A percentile compares a stretch with the other conserved stretches of the same genome.
Evolutionary conservation across 2,797 vertebrate genomes (phyloP).

Genomic region (Momotus momota): DNA sequence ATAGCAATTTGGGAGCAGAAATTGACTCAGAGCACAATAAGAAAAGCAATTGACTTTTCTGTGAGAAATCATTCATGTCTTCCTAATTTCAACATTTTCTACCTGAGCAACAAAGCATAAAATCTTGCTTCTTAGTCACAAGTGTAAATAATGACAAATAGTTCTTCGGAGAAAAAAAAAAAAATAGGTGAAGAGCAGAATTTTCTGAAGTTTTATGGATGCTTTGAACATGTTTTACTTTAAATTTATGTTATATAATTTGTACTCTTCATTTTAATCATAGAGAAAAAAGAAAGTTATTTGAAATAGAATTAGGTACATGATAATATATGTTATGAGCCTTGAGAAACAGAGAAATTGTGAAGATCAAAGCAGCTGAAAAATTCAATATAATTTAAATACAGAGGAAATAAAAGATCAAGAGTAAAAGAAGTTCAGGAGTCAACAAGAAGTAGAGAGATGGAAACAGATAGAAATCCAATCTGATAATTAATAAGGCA

Average conservation of each 20-base stretch:
- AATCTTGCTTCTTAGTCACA: background rate
- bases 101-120: background rate
- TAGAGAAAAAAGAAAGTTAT: background rate
- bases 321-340: background rate
- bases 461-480: background rate
- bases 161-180: background rate
- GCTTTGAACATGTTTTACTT: background rate
- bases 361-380: background rate
- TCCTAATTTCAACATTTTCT: background rate
- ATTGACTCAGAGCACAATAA: background rate
- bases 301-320: background rate
- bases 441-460: background rate
- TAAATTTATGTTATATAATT: background rate
- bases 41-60: background rate
- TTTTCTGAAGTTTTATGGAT: background rate
- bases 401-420: background rate
- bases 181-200: background rate
- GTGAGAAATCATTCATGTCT: background rate
- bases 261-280: background rate
- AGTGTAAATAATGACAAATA: background rate
- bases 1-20: background rate
- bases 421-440: background rate
- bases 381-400: background rate
- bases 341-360: background rate
- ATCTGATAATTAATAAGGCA: background rate